Conservation (phyloP, 2,888 invertebrate genomes). For the Pyrocoelia pectoralis region DNA sequence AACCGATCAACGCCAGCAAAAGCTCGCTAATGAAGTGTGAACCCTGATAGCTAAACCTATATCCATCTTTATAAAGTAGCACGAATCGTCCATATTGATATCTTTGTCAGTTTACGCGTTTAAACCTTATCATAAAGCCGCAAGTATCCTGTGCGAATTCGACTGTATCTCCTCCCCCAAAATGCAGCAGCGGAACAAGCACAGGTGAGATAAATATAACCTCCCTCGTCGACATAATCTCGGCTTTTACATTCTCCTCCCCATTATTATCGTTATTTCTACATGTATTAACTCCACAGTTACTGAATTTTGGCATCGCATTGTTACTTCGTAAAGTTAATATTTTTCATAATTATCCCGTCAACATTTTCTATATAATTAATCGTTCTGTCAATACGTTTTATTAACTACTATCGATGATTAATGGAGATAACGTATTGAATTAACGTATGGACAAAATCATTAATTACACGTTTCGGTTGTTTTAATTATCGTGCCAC, state of each 20-base stretch:
- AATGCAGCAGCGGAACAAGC: constrained; percentile 33
- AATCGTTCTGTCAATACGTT: constrained; percentile 5
- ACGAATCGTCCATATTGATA: constrained; percentile 26
- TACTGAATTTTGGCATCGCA: constrained; percentile 33
- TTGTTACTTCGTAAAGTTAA: constrained; percentile 16
- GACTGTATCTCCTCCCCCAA: constrained; percentile 21
- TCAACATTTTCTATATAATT: background rate
- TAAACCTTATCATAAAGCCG: constrained; percentile 31
- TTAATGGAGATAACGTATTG: constrained; percentile 10
- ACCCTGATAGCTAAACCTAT: constrained; percentile 51
- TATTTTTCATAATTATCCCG: constrained; percentile 10
- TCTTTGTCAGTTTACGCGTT: constrained; percentile 29
- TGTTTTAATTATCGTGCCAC: background rate
- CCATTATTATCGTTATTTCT: constrained; percentile 32
- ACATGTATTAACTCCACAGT: constrained; percentile 34
- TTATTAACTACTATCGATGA: constrained; percentile 8
- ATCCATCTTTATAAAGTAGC: constrained; percentile 41
- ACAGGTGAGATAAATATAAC: constrained; percentile 33
- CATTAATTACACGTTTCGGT: constrained; percentile 8
- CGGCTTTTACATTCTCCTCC: constrained; percentile 26
- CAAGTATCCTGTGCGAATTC: constrained; percentile 33
- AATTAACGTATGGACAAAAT: constrained; percentile 10
- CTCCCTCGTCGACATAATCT: constrained; percentile 25
- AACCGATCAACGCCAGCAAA: constrained; percentile 50
- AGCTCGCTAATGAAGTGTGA: constrained; percentile 57